Base-by-base conservation (phyloP, 2,797 vertebrate species). In the Petrocephalus sullivani region DNA sequence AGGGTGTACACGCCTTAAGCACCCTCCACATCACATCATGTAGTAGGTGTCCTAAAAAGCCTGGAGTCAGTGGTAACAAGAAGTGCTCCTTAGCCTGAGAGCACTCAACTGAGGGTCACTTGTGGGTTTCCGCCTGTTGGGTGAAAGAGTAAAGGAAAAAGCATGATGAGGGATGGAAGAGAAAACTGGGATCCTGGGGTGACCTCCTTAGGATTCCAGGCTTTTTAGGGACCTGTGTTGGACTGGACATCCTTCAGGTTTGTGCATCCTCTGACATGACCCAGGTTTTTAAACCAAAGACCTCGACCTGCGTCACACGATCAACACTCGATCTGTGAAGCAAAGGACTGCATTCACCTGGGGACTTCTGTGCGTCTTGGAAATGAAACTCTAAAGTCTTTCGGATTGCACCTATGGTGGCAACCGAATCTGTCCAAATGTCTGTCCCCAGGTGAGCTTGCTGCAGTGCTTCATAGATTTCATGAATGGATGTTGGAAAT, bases 91-190 rank as follows among this genome's bases (percentile, higher is more conserved):
- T 94, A 92, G 89, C 93, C 91, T 93, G 91, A 92, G 90, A 94
- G 91, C 89, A 57, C 88, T 95, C 93, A 94, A 91, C 93, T 94
- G 88, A 88, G 91, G 94, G 95, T 93, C 90, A 93, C 91, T 93
- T 92, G 92, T 94, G 91, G 91, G 93, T 92, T 94, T 95, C 94
- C 94, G 95, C 95, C 95, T 95, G 94, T 94, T 94, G 94, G 93
- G 93, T 95, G 94, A 95, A 96, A 96, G 93, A 94, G 94, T 81
- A 49, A 81, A 81, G 94, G 94, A 92, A 93, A 95, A 95, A 92
- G 92, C 93, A 94, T 95, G 95, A 94, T 87, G 94, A 88, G 92
- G 87, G 88, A 95, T 95, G 95, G 92, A 75, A 91, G 82, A 84
- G 12, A 91, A 94, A 93, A 93, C 91, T 92, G 91, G 92, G 92